Conservation (phyloP, 2,888 invertebrate genomes). For the Drosophila paracracens region DNA sequence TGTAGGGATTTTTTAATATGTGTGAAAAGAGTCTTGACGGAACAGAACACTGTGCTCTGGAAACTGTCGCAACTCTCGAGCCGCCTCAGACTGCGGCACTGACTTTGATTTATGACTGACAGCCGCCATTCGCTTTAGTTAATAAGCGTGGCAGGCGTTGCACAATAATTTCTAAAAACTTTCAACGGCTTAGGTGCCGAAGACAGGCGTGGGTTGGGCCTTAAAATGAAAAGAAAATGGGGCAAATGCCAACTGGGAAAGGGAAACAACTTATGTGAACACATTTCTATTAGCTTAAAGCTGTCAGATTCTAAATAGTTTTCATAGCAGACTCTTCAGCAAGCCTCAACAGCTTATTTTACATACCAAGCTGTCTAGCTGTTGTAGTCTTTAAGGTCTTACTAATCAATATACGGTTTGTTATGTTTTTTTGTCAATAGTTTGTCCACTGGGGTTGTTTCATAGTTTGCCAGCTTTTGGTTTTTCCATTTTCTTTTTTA, state of each 20-base stretch:
- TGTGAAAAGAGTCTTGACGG: conserved; percentile 58
- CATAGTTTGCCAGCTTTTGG: conserved; percentile 27
- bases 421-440: conserved; percentile 15
- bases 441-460: conserved; percentile 10
- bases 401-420: conserved; percentile 26
- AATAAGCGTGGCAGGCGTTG: conserved; percentile 67
- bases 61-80: conserved; percentile 53
- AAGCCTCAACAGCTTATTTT: background rate
- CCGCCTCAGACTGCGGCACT: conserved; percentile 28
- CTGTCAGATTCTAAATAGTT: background rate
- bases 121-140: conserved; percentile 69
- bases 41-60: conserved; percentile 33
- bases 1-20: conserved; percentile 77
- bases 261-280: background rate
- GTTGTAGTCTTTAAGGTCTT: conserved; percentile 10
- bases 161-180: conserved; percentile 41
- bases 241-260: background rate
- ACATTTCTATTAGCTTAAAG: background rate
- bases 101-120: conserved; percentile 56
- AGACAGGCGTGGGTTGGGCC: conserved; percentile 5
- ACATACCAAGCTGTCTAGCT: background rate
- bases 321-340: background rate
- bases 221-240: background rate
- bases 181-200: background rate
- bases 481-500: conserved; percentile 6